phyloP scores from a whole-genome alignment of 2,797 vertebrate genomes.

The Tapirus indicus region DNA sequence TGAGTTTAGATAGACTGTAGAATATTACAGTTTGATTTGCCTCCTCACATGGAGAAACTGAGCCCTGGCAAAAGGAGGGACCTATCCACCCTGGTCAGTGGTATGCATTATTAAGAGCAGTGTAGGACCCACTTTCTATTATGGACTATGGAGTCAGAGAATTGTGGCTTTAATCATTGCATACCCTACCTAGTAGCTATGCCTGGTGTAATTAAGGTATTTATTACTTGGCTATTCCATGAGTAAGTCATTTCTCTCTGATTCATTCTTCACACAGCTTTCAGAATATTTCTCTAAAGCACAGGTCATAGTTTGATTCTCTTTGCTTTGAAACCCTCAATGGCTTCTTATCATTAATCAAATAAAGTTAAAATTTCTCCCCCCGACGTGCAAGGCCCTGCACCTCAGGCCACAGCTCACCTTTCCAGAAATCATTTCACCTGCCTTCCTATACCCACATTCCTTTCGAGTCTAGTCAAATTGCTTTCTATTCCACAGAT shows the following conservation, averaged over 20 bases:
- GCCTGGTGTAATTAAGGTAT: neutral
- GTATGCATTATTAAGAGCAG: neutral
- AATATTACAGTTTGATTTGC: constrained; percentile 41
- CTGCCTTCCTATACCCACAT: neutral
- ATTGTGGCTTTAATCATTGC: neutral
- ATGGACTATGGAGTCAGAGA: neutral
- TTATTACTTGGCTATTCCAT: neutral
- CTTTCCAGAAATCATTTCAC: neutral
- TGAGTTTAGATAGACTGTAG: neutral
- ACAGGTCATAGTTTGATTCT: neutral
- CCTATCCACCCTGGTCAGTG: too few species aligned
- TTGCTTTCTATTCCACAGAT: neutral
- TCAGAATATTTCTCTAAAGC: neutral
- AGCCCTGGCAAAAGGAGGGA: neutral
- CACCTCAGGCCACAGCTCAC: neutral
- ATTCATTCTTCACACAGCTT: neutral
- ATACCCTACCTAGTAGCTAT: neutral
- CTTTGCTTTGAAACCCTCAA: neutral
- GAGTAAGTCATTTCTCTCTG: neutral
- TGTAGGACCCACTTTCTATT: neutral
- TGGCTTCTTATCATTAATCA: neutral
- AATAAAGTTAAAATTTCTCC: constrained; percentile 25
- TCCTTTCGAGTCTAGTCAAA: neutral
- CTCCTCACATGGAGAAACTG: constrained; percentile 9
- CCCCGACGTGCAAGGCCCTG: neutral